Conservation (phyloP, 2,113 vertebrate species). For the Connochaetes taurinus region DNA sequence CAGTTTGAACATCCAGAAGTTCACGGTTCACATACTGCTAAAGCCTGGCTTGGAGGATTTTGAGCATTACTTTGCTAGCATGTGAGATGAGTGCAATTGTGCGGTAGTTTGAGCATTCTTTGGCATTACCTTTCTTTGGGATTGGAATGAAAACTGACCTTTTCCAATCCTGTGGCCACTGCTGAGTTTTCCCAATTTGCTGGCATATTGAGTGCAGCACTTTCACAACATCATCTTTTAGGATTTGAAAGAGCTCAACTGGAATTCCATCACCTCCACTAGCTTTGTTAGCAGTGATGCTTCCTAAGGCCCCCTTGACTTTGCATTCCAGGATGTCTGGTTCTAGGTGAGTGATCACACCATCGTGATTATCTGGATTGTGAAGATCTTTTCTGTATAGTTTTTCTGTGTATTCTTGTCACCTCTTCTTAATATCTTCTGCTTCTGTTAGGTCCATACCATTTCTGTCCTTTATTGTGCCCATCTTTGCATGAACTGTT, state of each 20-base stretch:
- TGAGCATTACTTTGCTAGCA: neutral
- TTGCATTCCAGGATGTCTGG: neutral
- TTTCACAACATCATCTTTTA: neutral
- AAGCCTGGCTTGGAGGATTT: neutral
- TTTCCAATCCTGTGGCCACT: neutral
- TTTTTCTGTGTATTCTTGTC: neutral
- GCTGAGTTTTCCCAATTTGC: neutral
- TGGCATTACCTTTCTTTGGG: neutral
- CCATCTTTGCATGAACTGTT: neutral
- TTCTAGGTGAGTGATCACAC: neutral
- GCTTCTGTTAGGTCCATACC: neutral
- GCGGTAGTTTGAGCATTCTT: fast-evolving
- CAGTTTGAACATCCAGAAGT: neutral
- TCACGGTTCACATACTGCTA: neutral
- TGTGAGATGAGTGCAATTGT: neutral
- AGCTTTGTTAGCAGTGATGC: neutral
- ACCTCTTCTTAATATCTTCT: neutral
- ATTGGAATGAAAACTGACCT: neutral
- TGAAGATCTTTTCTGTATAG: neutral
- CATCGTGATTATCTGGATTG: neutral
- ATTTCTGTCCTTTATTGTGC: neutral
- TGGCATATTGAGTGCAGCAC: neutral
- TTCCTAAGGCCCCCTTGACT: neutral
- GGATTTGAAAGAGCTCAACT: neutral
- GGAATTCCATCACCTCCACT: neutral